These are phyloP conservation scores for Propsilocerus akamusi DNA, from an alignment of 1,140 invertebrate genomes.

Conservation along the genomic window DNA sequence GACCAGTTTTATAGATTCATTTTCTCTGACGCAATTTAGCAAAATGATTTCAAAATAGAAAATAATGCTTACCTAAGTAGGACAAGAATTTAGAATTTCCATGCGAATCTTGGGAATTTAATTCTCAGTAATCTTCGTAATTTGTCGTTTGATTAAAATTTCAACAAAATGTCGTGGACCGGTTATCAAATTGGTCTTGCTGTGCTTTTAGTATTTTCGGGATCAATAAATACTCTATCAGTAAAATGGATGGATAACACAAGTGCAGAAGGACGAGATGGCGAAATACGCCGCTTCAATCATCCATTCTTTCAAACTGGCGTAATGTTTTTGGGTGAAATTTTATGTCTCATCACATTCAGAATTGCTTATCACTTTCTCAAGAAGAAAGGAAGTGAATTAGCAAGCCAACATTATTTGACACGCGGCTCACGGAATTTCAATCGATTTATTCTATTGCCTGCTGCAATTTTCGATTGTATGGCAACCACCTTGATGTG, in stretches of 20 bases:
- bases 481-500: constrained; percentile 71
- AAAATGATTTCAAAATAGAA: too few relatives aligned
- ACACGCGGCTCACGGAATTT: constrained; percentile 49
- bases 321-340: constrained; percentile 81
- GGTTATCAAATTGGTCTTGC: constrained; percentile 48
- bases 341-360: constrained; percentile 59
- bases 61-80: too few relatives aligned
- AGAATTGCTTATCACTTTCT: constrained; percentile 37
- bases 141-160: too few relatives aligned
- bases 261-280: constrained; percentile 41
- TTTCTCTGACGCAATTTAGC: too few relatives aligned
- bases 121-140: too few relatives aligned
- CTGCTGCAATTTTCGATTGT: constrained; percentile 67
- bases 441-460: constrained; percentile 62
- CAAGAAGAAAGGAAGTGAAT: constrained; percentile 22
- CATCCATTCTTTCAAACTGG: constrained; percentile 78
- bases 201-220: constrained; percentile 53
- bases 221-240: constrained; percentile 66
- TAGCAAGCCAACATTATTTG: constrained; percentile 16
- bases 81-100: too few relatives aligned
- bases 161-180: constrained; percentile 49
- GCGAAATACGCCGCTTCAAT: constrained; percentile 40
- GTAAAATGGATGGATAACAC: constrained; percentile 71
- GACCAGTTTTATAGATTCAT: too few relatives aligned
- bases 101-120: too few relatives aligned